Base-by-base conservation (phyloP, 2,888 invertebrate species). In the Melieria picta region DNA sequence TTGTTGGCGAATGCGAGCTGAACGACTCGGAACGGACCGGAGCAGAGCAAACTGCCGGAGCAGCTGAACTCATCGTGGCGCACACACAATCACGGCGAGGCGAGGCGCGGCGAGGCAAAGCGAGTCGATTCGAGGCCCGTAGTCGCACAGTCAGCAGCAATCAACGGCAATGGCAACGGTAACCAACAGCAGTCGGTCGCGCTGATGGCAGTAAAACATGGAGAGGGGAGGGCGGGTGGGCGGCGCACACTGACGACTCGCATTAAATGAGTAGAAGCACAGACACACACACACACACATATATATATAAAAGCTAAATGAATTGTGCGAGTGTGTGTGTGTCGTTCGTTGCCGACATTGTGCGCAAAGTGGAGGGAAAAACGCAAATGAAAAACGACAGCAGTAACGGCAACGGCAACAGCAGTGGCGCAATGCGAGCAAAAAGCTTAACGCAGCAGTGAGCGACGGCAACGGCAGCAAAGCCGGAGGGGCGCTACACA, bases 381-480 rank as follows among this genome's bases (percentile, higher is more conserved):
- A 13, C 57, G 47, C 57, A 69, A 69, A 69, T 69, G 69, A 69
- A 69, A 69, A 69, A 69, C 69, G 69, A 69, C 69, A 55, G 47
- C 52, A 68, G 48, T 43, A 58, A 58, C 60, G 66, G 66, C 66
- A 66, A 42, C 58, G 58, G 11, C 58, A 58, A 58, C 4, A 16
- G 42, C 42, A 58, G 9, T 58, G 9, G 16, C 9, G 10, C 43
- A 16, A 52, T 42, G n/a, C 7, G 3, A 30, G 3, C 6, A 11
- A 64, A 61, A 13, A 30, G 58, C 42, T 6, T 30, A 30, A 30
- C 30, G 30, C 30, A 57, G 16, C 57, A 5, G 58, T 11, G 30
- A 42, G 1, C 42, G 30, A 43, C 57, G 57, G 57, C 45, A 13
- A 45, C 60, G 60, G 13, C 13, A 45, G 2, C 30, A 10, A 57